Percentiles rank a stretch among this genome's conserved stretches.
phyloP scores from a whole-genome alignment of 2,888 invertebrate species.

The Chelonus formosanus region DNA sequence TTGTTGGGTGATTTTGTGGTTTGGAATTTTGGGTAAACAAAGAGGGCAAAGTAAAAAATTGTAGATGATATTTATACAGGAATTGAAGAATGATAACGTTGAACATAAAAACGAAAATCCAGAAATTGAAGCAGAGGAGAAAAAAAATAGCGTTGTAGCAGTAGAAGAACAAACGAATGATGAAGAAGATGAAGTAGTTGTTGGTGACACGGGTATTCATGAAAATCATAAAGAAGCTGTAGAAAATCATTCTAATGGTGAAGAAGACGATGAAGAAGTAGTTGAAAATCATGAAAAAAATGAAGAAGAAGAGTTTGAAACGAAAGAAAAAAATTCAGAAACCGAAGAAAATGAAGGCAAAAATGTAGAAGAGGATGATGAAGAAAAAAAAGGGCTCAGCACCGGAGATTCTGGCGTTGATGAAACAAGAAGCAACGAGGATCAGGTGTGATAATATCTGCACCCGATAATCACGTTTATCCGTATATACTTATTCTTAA shows the following conservation, averaged over 20 bases:
- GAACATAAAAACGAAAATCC: conserved; percentile 32
- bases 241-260: conserved; percentile 39
- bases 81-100: not conserved
- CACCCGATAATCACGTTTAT: conserved; percentile 23
- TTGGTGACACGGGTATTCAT: conserved; percentile 7
- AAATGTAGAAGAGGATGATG: conserved; percentile 53
- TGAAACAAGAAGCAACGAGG: conserved; percentile 68
- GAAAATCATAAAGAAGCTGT: conserved; percentile 34
- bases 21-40: conserved; percentile 10
- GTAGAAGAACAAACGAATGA: conserved; percentile 22
- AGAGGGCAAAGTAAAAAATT: not conserved
- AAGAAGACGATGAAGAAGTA: conserved; percentile 26
- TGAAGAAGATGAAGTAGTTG: conserved; percentile 14
- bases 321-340: conserved; percentile 27
- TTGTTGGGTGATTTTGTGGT: conserved; percentile 8
- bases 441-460: conserved; percentile 52
- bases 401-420: conserved; percentile 67
- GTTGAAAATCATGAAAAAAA: conserved; percentile 30
- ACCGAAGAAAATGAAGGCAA: conserved; percentile 31
- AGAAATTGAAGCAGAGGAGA: conserved; percentile 32
- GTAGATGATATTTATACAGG: conserved; percentile 1
- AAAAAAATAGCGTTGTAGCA: not conserved
- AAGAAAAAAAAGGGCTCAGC: conserved; percentile 62
- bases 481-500: conserved; percentile 5
- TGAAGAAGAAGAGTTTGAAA: conserved; percentile 33